phyloP scores from a whole-genome alignment of 2,797 vertebrate species.

The Myoxocephalus aenaeus region DNA sequence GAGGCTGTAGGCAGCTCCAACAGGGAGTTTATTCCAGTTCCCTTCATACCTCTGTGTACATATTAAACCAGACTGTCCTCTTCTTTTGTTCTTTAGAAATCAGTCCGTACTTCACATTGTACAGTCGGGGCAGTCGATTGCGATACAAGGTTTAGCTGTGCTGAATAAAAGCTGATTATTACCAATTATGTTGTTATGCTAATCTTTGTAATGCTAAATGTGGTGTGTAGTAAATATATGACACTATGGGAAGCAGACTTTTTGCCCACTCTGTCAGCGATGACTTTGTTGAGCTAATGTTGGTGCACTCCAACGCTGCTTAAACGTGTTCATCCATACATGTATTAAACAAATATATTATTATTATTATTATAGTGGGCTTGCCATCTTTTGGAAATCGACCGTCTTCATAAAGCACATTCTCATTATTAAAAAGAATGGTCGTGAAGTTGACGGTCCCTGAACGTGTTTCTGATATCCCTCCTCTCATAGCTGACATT shows the following conservation, averaged over 20 bases:
- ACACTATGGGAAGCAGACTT: background rate
- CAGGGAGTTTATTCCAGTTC: background rate
- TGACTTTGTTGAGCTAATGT: background rate
- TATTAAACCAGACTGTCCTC: background rate
- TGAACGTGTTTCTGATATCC: conserved; percentile 67
- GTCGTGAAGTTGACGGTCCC: background rate
- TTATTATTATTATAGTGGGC: background rate
- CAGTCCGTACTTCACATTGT: background rate
- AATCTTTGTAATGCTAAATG: no score
- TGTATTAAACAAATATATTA: background rate
- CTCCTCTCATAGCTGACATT: conserved; percentile 80
- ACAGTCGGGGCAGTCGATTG: background rate
- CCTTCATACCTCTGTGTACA: background rate
- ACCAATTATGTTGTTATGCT: no score
- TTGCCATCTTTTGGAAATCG: background rate
- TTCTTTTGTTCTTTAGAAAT: background rate
- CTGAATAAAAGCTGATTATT: background rate
- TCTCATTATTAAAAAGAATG: background rate
- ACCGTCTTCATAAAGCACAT: background rate
- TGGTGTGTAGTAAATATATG: background rate
- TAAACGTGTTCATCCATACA: background rate
- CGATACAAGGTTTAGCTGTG: background rate
- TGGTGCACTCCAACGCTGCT: background rate
- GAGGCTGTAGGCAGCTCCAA: background rate
- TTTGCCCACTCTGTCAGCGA: background rate